Base-by-base conservation (phyloP, 2,797 vertebrate genomes). In the Gambusia yucatana region DNA sequence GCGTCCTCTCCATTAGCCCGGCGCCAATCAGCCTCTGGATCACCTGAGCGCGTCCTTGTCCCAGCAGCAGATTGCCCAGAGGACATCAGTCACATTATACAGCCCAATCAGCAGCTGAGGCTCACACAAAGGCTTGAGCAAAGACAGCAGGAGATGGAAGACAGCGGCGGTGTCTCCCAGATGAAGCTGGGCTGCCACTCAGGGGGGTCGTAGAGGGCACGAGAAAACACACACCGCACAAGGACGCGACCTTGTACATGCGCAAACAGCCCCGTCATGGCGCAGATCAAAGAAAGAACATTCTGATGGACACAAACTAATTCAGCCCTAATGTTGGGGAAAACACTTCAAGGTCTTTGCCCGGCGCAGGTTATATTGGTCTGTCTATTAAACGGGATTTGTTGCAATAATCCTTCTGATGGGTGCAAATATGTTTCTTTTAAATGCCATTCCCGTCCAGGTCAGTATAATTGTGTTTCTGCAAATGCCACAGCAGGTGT, bases 401-500 rank as follows among this genome's bases (percentile, higher is more conserved):
- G 82, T 75, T 59, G 83, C 76, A 86, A 86, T 86, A 88, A 91
- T 89, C 87, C 83, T 72, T 77, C 65, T 89, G 91, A 90, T 90
- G 73, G 88, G 80, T 77, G 89, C 67, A 88, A 91, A 90, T 92
- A 84, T 86, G 83, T 92, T 93, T 85, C 86, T 86, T 89, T 90
- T 85, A 95, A 95, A 95, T 95, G 94, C 92, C 94, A 95, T 82
- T 81, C 75, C 77, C 82, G 78, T 73, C 30, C 84, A 84, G 94
- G 94, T 95, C 94, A 93, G 82, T 85, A 76, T 93, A 94, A 94
- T 92, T 92, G 91, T 93, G 89, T 93, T 93, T 93, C 80, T 87
- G 84, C 84, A 95, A 95, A 95, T 95, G 91, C 87, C 94, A 95
- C 84, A 81, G 89, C 78, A 88, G 82, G 92, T 93, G 91, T 93